phyloP scores from a whole-genome alignment of 2,797 vertebrate genomes.

The Hirundo rustica region DNA sequence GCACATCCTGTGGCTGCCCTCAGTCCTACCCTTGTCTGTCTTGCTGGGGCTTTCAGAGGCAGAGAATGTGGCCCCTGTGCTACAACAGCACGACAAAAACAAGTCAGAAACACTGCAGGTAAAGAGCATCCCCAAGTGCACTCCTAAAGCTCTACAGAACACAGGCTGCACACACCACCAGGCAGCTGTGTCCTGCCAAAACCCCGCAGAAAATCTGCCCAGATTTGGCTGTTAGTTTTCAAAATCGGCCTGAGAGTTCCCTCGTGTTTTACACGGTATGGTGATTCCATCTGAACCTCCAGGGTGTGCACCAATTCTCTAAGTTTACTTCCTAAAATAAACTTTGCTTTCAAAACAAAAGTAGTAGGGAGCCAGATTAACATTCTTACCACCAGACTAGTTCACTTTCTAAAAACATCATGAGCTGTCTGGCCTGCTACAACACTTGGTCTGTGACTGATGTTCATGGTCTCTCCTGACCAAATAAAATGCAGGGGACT shows the following conservation, averaged over 20 bases:
- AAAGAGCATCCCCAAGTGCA: not conserved
- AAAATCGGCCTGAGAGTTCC: not conserved
- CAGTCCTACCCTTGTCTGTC: constrained; percentile 38
- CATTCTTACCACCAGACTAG: not conserved
- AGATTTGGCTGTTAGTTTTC: not conserved
- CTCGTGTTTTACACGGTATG: not conserved
- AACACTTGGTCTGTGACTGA: not conserved
- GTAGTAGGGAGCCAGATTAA: not conserved
- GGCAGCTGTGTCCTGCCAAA: not conserved
- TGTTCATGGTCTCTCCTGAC: not conserved
- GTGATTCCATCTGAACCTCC: not conserved
- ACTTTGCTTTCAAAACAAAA: not conserved
- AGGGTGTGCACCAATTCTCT: not conserved
- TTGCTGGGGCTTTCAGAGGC: constrained; percentile 56
- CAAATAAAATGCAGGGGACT: not conserved
- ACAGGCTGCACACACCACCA: not conserved
- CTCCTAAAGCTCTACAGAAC: not conserved
- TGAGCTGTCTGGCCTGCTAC: not conserved
- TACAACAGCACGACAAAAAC: constrained; percentile 59
- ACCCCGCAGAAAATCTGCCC: not conserved
- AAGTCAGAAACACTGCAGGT: constrained; percentile 11
- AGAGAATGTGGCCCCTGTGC: constrained; percentile 61
- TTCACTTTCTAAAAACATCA: not conserved
- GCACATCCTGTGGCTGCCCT: constrained; percentile 21
- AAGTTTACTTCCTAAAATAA: not conserved